These are phyloP conservation scores for Drosophila kambysellisi DNA, from an alignment of 2,888 invertebrate genomes.

Conservation along the genomic window DNA sequence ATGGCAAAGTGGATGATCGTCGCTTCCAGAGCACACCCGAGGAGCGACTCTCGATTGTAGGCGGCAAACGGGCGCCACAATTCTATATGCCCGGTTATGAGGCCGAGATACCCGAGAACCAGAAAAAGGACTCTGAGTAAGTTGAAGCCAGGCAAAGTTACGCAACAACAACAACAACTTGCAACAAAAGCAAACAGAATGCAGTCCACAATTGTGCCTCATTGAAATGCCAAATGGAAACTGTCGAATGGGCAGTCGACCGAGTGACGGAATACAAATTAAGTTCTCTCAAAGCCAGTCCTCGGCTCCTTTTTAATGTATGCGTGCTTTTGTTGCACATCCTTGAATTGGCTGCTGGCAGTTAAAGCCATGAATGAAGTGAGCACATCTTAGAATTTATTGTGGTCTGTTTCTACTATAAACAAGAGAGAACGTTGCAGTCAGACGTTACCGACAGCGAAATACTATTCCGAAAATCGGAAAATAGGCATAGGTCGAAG, in stretches of 20 bases:
- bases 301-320: conserved; percentile 36
- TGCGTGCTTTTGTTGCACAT: conserved; percentile 48
- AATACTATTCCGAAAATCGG: too few species aligned
- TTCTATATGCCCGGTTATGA: conserved; percentile 98
- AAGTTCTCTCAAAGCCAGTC: neutral
- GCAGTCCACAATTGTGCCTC: conserved; percentile 42
- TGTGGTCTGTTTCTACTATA: neutral
- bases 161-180: conserved; percentile 13
- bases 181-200: conserved; percentile 7
- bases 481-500: too few species aligned
- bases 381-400: neutral
- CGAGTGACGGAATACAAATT: conserved; percentile 47
- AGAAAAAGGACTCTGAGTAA: conserved; percentile 98
- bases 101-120: conserved; percentile 98
- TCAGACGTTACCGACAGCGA: too few species aligned
- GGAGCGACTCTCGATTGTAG: conserved; percentile 96
- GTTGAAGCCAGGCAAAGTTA: conserved; percentile 84
- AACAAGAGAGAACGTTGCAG: too few species aligned
- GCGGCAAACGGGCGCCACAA: conserved; percentile 98
- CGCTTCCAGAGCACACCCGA: conserved; percentile 96
- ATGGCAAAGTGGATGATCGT: conserved; percentile 95
- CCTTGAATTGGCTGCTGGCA: neutral
- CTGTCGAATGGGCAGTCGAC: conserved; percentile 74
- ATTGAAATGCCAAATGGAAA: conserved; percentile 75
- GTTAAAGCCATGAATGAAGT: neutral